Conservation (phyloP, 2,888 invertebrate genomes). For the Pollenia amentaria region DNA sequence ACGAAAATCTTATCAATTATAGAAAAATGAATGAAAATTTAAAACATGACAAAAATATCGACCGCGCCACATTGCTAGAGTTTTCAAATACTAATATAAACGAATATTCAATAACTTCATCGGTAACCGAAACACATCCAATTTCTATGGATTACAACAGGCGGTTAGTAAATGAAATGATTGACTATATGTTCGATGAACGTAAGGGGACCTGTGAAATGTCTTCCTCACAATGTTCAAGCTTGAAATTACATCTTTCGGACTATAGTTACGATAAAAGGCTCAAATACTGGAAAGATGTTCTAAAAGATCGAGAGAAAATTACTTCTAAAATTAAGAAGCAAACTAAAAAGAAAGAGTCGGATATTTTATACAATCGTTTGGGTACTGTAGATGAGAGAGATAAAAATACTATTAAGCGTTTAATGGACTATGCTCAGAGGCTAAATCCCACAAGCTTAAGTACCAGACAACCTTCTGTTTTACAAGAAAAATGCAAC, state of each 20-base stretch:
- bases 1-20: not conserved
- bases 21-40: slow-evolving; percentile 1
- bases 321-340: slow-evolving; percentile 75
- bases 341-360: slow-evolving; percentile 74
- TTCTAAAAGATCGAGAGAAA: slow-evolving; percentile 75
- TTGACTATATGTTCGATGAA: slow-evolving; percentile 78
- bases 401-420: slow-evolving; percentile 78
- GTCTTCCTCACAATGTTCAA: slow-evolving; percentile 77
- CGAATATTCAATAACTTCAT: slow-evolving; percentile 58
- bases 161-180: slow-evolving; percentile 75
- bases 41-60: not conserved
- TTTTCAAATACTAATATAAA: slow-evolving; percentile 61
- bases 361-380: slow-evolving; percentile 78
- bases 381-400: slow-evolving; percentile 76
- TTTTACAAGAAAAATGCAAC: slow-evolving; percentile 70
- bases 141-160: slow-evolving; percentile 64
- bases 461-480: not conserved
- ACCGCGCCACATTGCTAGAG: not conserved
- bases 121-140: slow-evolving; percentile 11
- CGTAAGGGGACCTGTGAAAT: slow-evolving; percentile 76
- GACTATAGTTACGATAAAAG: slow-evolving; percentile 77
- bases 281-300: slow-evolving; percentile 79
- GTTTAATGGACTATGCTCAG: slow-evolving; percentile 78
- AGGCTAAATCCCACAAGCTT: slow-evolving; percentile 77
- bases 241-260: slow-evolving; percentile 52